Percentiles rank a stretch among this genome's conserved stretches.
These are phyloP conservation scores for Chroicocephalus ridibundus DNA, from an alignment of 2,113 vertebrate species.

Conservation along the genomic window DNA sequence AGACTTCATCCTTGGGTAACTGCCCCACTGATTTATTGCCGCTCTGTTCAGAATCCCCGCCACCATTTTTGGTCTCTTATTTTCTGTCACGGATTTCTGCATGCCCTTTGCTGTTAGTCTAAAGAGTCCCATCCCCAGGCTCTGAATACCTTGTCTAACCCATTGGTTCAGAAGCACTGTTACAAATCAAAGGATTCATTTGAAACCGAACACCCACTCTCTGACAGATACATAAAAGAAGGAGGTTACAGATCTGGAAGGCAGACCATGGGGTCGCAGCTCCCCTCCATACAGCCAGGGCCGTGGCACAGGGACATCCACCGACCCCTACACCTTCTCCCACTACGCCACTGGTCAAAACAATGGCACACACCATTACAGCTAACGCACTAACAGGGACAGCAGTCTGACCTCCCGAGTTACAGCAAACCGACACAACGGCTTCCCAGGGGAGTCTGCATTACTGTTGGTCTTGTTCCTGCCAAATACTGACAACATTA, in stretches of 20 bases:
- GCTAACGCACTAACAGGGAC: background rate
- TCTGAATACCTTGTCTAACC: background rate
- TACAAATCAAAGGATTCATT: background rate
- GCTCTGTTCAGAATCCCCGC: background rate
- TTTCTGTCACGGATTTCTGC: background rate
- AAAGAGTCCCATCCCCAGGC: rapidly evolving
- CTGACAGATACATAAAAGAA: background rate
- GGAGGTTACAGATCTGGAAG: background rate
- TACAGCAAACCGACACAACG: background rate
- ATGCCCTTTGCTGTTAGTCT: background rate
- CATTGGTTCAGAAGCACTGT: background rate
- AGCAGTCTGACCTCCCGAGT: rapidly evolving
- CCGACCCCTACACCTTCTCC: too few relatives aligned
- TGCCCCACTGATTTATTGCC: background rate
- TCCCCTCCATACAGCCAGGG: background rate
- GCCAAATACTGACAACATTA: background rate
- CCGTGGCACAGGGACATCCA: background rate
- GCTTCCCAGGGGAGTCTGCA: background rate
- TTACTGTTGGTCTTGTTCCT: background rate
- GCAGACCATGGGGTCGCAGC: background rate
- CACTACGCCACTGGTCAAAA: background rate
- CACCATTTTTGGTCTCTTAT: background rate
- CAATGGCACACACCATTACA: rapidly evolving
- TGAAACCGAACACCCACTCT: background rate
- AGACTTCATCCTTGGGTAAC: background rate